Percentiles rank a stretch among this genome's conserved stretches.
These are phyloP conservation scores for Escarpia spicata DNA, from an alignment of 2,888 invertebrate species.

Conservation along the genomic window DNA sequence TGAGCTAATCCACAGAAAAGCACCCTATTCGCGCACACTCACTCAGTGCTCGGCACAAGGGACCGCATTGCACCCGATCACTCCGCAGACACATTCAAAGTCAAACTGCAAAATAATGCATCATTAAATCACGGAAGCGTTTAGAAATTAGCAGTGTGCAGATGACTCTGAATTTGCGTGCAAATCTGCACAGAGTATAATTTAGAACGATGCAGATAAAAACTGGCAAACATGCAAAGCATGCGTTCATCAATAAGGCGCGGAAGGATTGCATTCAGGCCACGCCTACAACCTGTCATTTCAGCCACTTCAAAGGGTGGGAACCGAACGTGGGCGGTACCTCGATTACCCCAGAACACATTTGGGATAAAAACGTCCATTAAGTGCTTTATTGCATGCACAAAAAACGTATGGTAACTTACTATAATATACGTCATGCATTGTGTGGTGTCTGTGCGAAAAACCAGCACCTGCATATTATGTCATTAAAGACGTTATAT, in stretches of 20 bases:
- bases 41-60: not conserved
- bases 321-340: not conserved
- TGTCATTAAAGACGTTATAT: not conserved
- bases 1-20: slow-evolving; percentile 3
- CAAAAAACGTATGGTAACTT: not conserved
- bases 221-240: not conserved
- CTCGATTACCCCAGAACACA: not conserved
- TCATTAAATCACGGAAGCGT: not conserved
- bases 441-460: not conserved
- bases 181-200: not conserved
- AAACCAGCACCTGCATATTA: not conserved
- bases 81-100: not conserved
- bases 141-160: not conserved
- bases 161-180: not conserved
- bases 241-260: not conserved
- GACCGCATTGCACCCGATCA: not conserved
- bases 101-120: not conserved
- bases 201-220: not conserved
- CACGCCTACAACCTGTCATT: not conserved
- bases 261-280: slow-evolving; percentile 16
- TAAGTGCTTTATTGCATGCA: not conserved
- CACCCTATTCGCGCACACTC: not conserved
- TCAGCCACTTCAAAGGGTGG: slow-evolving; percentile 4
- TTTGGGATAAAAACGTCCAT: not conserved
- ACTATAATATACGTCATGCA: not conserved